Base-by-base conservation (phyloP, 2,797 vertebrate genomes). In the Eleutherodactylus coqui region DNA sequence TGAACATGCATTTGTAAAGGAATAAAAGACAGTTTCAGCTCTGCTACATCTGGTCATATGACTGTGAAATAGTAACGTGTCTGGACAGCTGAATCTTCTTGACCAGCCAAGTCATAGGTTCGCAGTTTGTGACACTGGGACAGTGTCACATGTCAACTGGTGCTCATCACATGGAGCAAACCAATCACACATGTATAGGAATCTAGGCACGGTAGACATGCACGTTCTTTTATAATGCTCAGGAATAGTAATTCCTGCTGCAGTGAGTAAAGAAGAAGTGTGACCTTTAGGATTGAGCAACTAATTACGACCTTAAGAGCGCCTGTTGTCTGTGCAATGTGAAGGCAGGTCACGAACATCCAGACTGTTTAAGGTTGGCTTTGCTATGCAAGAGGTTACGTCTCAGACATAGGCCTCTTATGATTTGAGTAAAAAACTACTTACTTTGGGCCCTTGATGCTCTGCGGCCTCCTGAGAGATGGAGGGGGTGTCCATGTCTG, bases 241-340 rank as follows among this genome's bases (percentile, higher is more conserved):
- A 45, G 38, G n/a, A n/a, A 73, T 7, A 41, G 67, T n/a, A 41
- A 38, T 69, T 69, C 64, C 34, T 24, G 34, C 6, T 36, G 64
- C 4, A 41, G 3, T 5, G 27, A 45, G 38, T 43, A 45, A 43
- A 27, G 70, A 10, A 43, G 38, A 72, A 43, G 69, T 45, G 7
- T 73, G 70, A 73, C 70, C 41, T 73, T 73, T 73, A 13, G 38
- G 16, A 45, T 27, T 73, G 70, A 45, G 24, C 41, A 73, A 45
- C 70, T n/a, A 73, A 73, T 73, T 41, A 72, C 38, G 24, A 11
- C 70, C 45, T 73, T 45, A 27, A 45, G 41, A 73, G 32, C 64
- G 21, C 5, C 1, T 5, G 29, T 67, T 67, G 62, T 19, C 62
- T 36, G 34, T 36, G 24, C 11, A 73, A 4, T 27, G 41, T 27